Evolutionary conservation across 2,888 invertebrate species (phyloP).

Genomic region (Microctonus aethiopoides): DNA sequence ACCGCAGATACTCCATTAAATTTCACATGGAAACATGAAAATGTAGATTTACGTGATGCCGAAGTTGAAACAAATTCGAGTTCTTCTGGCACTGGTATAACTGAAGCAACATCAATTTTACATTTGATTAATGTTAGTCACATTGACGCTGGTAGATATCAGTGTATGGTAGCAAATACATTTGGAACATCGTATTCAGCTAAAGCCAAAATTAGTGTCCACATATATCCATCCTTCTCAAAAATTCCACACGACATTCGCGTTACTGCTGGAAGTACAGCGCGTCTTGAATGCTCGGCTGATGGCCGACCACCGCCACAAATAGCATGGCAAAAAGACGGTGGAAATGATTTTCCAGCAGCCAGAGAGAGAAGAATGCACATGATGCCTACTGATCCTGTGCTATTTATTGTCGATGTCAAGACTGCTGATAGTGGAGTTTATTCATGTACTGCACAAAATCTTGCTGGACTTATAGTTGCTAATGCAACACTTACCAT

Average conservation of each 20-base stretch:
- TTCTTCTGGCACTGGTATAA: constrained; percentile 71
- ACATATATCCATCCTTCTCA: constrained; percentile 87
- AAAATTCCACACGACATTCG: constrained; percentile 88
- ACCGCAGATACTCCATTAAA: constrained; percentile 80
- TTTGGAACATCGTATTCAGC: constrained; percentile 91
- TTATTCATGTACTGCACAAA: constrained; percentile 93
- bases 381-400: constrained; percentile 90
- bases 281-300: constrained; percentile 91
- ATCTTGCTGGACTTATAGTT: constrained; percentile 86
- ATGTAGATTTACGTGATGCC: constrained; percentile 70
- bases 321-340: constrained; percentile 91
- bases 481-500: constrained; percentile 90
- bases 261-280: constrained; percentile 85
- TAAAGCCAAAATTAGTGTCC: constrained; percentile 87
- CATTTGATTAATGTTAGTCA: constrained; percentile 81
- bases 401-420: constrained; percentile 92
- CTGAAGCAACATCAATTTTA: constrained; percentile 78
- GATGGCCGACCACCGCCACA: constrained; percentile 89
- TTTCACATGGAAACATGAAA: constrained; percentile 91
- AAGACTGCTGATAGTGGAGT: constrained; percentile 90
- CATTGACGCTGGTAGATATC: constrained; percentile 88
- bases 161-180: constrained; percentile 90
- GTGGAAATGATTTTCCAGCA: constrained; percentile 94
- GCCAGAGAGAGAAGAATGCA: constrained; percentile 93
- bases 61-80: constrained; percentile 66